Conservation (phyloP, 2,888 invertebrate species). For the Scrobipalpa costella region DNA sequence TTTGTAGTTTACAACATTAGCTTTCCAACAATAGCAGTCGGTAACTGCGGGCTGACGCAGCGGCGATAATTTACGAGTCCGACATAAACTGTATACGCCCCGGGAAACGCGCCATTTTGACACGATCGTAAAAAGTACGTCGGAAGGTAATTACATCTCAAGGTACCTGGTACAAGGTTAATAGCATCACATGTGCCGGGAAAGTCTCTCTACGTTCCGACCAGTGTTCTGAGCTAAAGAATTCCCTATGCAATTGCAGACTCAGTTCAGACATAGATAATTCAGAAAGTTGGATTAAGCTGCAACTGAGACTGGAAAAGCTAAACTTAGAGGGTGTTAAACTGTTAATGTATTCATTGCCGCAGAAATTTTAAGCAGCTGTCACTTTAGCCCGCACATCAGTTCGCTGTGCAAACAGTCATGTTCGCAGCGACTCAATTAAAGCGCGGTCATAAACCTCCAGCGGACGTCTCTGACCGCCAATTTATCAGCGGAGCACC, state of each 20-base stretch:
- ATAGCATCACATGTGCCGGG: conserved; percentile 9
- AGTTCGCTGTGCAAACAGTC: conserved; percentile 35
- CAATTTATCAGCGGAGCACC: conserved; percentile 52
- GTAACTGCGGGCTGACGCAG: conserved; percentile 47
- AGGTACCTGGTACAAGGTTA: conserved; percentile 14
- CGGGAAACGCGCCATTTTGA: conserved; percentile 50
- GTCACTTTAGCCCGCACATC: neutral
- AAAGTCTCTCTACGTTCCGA: neutral
- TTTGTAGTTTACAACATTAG: conserved; percentile 15
- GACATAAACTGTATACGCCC: conserved; percentile 42
- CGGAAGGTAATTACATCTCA: conserved; percentile 28
- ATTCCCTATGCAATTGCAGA: conserved; percentile 6
- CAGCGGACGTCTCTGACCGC: conserved; percentile 43
- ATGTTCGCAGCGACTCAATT: conserved; percentile 54
- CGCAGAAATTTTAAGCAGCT: conserved; percentile 6
- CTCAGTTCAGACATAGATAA: neutral
- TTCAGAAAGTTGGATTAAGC: neutral
- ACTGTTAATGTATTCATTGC: neutral
- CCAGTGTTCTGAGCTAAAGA: neutral
- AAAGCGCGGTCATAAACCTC: conserved; percentile 50
- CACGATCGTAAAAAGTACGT: conserved; percentile 44
- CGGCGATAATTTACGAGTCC: conserved; percentile 51
- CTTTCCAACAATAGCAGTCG: conserved; percentile 42
- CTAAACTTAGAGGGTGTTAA: conserved; percentile 1
- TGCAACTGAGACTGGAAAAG: neutral